These are phyloP conservation scores for Nemotelus nigrinus DNA, from an alignment of 2,888 invertebrate genomes.

Conservation along the genomic window DNA sequence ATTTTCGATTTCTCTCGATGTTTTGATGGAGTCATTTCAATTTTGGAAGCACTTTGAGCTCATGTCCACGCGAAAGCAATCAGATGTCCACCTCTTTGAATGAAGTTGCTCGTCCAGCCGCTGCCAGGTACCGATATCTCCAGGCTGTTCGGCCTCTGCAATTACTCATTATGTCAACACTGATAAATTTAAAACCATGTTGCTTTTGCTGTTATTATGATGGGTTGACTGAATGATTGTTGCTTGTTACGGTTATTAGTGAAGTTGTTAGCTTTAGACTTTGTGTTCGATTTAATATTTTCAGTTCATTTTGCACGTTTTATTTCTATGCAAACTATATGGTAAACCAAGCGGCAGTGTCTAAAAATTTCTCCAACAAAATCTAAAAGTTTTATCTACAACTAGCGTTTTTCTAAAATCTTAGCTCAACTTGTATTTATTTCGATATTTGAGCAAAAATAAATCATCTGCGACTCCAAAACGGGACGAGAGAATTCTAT, in stretches of 20 bases:
- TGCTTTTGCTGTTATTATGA: slow-evolving; percentile 33
- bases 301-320: too few relatives aligned
- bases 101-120: slow-evolving; percentile 20
- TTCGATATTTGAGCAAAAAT: too few relatives aligned
- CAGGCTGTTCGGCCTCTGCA: slow-evolving; percentile 50
- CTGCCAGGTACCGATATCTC: not conserved
- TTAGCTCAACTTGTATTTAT: too few relatives aligned
- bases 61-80: slow-evolving; percentile 31
- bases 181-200: slow-evolving; percentile 57
- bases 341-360: too few relatives aligned
- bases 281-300: slow-evolving; percentile 34
- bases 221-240: slow-evolving; percentile 19
- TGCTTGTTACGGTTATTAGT: slow-evolving; percentile 12
- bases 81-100: slow-evolving; percentile 38
- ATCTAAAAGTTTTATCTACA: too few relatives aligned
- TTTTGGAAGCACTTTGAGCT: slow-evolving; percentile 32
- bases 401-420: too few relatives aligned
- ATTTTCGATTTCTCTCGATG: slow-evolving; percentile 4
- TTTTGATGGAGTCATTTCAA: slow-evolving; percentile 40
- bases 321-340: too few relatives aligned
- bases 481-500: too few relatives aligned
- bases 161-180: slow-evolving; percentile 65
- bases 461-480: too few relatives aligned
- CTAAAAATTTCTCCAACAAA: too few relatives aligned
- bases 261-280: slow-evolving; percentile 28